Base-by-base conservation (phyloP, 2,888 invertebrate species). In the Hypsopygia costalis region DNA sequence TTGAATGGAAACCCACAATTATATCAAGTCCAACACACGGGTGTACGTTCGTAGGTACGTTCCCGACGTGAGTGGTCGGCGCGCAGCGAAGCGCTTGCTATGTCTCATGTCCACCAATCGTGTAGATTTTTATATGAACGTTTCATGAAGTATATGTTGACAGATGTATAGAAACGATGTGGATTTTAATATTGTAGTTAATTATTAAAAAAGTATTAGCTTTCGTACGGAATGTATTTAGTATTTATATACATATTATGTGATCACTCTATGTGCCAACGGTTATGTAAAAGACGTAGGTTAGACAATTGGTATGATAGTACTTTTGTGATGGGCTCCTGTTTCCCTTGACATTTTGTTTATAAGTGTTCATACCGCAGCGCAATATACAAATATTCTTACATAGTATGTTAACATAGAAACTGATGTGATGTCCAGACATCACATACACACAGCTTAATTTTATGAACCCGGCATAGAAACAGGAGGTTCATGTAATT, bases 231-330 rank as follows among this genome's bases (percentile, higher is more conserved):
- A 55, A 51, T 52, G 45, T 51, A 56, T 66, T 60, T 62, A 66
- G 62, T 63, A 66, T 67, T 72, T 65, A 64, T 67, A 63, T 71
- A 66, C 74, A 71, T 80, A 77, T 78, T 73, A 79, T 79, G 83
- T 85, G 83, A 86, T 81, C 74, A 75, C 65, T 66, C 52, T 62
- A 73, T 81, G 86, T 86, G 86, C 86, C 86, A 86, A 86, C 81
- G 67, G 81, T 71, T 72, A 66, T 65, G 68, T 75, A 74, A 76
- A 77, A 75, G 72, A 78, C 74, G 63, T 77, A 75, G 67, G 52
- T 47, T 69, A 66, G 55, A 58, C 47, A 33, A 61, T 55, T 52
- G 47, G 49, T 58, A 50, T n/a, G n/a, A n/a, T 57, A 58, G 51
- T 58, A 57, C 59, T 54, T 41, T 34, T 46, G 51, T 44, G 45